Percentiles rank a stretch among this genome's conserved stretches.
phyloP scores from a whole-genome alignment of 2,888 invertebrate species.

The Odontocolon sp. region DNA sequence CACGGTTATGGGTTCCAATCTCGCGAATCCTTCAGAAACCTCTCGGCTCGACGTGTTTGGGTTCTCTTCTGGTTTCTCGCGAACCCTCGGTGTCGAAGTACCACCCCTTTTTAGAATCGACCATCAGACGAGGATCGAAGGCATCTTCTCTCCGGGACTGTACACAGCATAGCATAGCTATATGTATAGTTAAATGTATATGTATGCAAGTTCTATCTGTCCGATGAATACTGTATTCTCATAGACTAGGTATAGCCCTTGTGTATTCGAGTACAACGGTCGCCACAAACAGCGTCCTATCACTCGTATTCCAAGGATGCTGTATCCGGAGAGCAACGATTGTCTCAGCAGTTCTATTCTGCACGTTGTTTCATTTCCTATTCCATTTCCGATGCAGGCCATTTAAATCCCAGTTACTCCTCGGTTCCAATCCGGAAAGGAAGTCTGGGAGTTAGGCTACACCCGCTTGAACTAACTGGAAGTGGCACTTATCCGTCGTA shows the following conservation, averaged over 20 bases:
- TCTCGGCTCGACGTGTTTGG: too few species aligned
- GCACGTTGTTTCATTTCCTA: slow-evolving; percentile 78
- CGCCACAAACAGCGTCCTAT: slow-evolving; percentile 29
- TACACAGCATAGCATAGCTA: too few species aligned
- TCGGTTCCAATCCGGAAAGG: slow-evolving; percentile 36
- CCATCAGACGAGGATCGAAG: slow-evolving; percentile 35
- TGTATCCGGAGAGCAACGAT: slow-evolving; percentile 42
- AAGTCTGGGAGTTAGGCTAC: slow-evolving; percentile 26
- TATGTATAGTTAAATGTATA: background rate
- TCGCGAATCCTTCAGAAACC: slow-evolving; percentile 55
- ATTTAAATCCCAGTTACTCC: slow-evolving; percentile 76
- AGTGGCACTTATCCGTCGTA: slow-evolving; percentile 71
- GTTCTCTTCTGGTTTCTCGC: slow-evolving; percentile 10
- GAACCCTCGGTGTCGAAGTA: slow-evolving; percentile 21
- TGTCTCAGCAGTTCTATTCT: slow-evolving; percentile 7
- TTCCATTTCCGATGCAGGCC: slow-evolving; percentile 77
- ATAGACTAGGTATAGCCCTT: background rate
- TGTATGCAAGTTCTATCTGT: slow-evolving; percentile 5
- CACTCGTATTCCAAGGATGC: slow-evolving; percentile 30
- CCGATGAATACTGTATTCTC: slow-evolving; percentile 8
- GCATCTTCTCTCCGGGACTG: slow-evolving; percentile 19
- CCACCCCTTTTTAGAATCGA: slow-evolving; percentile 21
- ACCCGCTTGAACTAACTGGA: slow-evolving; percentile 68
- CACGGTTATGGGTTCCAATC: slow-evolving; percentile 64
- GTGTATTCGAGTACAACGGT: slow-evolving; percentile 3